Percentiles rank a stretch among this genome's conserved stretches.
phyloP scores from a whole-genome alignment of 2,797 vertebrate genomes.

The Xerus rutilus region DNA sequence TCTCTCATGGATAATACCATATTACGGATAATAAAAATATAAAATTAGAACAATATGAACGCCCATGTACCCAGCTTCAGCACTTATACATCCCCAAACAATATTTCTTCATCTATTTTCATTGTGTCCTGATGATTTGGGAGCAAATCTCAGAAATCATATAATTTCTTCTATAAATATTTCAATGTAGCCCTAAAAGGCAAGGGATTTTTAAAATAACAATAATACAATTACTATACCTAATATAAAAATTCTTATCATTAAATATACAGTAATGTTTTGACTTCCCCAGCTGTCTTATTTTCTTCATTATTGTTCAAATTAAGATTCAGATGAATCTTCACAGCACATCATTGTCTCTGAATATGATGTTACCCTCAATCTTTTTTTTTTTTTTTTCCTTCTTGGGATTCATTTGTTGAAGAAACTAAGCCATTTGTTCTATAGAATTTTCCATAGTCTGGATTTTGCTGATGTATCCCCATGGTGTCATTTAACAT shows the following conservation, averaged over 20 bases:
- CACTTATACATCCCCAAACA: background rate
- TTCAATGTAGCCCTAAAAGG: background rate
- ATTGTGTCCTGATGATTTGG: background rate
- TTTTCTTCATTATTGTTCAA: background rate
- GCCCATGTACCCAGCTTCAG: background rate
- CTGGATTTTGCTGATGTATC: conserved; percentile 72
- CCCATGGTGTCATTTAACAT: conserved; percentile 70
- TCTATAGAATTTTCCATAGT: conserved; percentile 56
- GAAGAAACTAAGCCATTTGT: conserved; percentile 57
- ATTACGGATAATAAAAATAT: background rate
- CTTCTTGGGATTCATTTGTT: conserved; percentile 60
- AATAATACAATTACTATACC: background rate
- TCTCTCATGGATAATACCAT: background rate
- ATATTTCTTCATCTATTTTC: background rate
- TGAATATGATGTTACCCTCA: background rate
- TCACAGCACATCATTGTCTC: background rate
- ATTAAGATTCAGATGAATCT: conserved; percentile 33
- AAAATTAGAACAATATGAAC: background rate
- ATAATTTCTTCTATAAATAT: conserved; percentile 16
- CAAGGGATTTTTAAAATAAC: background rate
- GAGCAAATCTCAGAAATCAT: conserved; percentile 41
- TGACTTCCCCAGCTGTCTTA: background rate
- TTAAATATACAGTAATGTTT: background rate
- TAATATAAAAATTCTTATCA: conserved; percentile 4
- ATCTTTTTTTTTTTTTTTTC: background rate